Evolutionary conservation across 2,113 vertebrate species (phyloP).

Genomic region (Isurus oxyrinchus): DNA sequence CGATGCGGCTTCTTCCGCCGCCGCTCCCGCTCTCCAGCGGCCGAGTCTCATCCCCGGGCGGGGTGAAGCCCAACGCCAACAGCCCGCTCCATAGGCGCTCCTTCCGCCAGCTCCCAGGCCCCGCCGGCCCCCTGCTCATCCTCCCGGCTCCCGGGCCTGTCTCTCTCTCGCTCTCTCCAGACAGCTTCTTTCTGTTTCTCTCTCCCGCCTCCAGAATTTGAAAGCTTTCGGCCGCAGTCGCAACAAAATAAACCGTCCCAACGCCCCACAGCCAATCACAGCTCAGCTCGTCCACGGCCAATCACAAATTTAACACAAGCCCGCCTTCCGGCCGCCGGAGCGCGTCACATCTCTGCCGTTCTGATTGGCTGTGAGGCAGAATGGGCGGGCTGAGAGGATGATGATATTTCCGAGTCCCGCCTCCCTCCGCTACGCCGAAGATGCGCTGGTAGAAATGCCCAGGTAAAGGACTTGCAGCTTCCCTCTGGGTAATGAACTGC

Average conservation of each 20-base stretch:
- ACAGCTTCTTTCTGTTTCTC: background rate
- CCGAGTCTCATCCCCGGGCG: fast-evolving
- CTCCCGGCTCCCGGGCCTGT: background rate
- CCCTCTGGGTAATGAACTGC: too few species aligned
- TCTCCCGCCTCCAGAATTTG: background rate
- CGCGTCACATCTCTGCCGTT: too few species aligned
- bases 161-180: background rate
- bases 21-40: slow-evolving; percentile 40
- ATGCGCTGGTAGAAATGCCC: too few species aligned
- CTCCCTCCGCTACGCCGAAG: too few species aligned
- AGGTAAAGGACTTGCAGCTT: too few species aligned
- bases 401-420: too few species aligned
- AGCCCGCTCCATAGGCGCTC: slow-evolving; percentile 50
- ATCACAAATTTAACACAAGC: background rate
- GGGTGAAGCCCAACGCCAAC: slow-evolving; percentile 50
- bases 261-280: too few species aligned
- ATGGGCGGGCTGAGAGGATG: too few species aligned
- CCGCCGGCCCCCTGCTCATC: background rate
- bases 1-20: background rate
- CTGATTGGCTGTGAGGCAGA: too few species aligned
- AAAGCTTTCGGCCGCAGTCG: background rate
- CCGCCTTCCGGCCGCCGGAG: too few species aligned
- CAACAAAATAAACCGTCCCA: too few species aligned
- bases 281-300: background rate
- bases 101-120: slow-evolving; percentile 40